phyloP scores from a whole-genome alignment of 1,140 invertebrate genomes.

The Druon quercuslanigerum region DNA sequence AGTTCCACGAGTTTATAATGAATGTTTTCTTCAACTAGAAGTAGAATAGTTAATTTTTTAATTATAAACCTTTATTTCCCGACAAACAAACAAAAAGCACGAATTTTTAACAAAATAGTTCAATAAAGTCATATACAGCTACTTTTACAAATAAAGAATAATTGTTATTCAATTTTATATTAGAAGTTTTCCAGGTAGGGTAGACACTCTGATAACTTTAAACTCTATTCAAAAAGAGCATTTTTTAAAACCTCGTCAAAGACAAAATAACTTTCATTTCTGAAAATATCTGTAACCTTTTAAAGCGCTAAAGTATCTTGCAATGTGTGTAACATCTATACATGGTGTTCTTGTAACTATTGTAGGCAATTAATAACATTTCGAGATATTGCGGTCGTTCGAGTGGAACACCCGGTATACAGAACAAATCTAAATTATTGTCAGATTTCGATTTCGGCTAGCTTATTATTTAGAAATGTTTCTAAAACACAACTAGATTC shows the following conservation, averaged over 20 bases:
- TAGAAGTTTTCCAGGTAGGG: too few species aligned
- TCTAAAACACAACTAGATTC: background rate
- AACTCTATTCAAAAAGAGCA: background rate
- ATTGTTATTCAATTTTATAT: too few species aligned
- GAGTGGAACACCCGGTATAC: slow-evolving; percentile 12
- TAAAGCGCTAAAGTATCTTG: slow-evolving; percentile 6
- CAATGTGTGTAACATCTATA: slow-evolving; percentile 24
- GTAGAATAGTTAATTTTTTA: too few species aligned
- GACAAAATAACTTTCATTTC: background rate
- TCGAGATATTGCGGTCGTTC: background rate
- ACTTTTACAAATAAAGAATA: too few species aligned
- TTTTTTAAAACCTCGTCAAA: background rate
- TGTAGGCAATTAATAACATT: background rate
- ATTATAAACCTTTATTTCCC: too few species aligned
- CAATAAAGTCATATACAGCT: too few species aligned
- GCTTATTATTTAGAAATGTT: background rate
- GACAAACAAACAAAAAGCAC: too few species aligned
- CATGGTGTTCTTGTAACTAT: slow-evolving; percentile 1
- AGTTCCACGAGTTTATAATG: too few species aligned
- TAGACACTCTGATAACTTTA: background rate
- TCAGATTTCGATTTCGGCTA: background rate
- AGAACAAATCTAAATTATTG: background rate
- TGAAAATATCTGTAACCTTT: slow-evolving; percentile 23
- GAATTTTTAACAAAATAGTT: too few species aligned
- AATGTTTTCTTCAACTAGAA: background rate